Conservation (phyloP, 2,797 vertebrate genomes). For the Hippopotamyrus pictus region DNA sequence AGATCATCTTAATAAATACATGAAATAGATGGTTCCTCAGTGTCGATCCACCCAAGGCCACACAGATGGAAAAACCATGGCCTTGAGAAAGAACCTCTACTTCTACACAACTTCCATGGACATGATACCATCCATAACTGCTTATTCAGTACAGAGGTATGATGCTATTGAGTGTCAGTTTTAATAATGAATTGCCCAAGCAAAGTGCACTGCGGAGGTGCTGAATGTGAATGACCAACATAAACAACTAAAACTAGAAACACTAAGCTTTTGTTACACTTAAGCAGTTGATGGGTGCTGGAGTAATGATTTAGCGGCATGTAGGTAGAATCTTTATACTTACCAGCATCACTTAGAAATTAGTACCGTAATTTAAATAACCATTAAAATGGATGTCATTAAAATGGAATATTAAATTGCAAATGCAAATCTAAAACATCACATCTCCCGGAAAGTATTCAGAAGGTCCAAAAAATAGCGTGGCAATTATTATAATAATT, state of each 20-base stretch:
- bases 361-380: not conserved
- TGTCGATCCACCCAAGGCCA: not conserved
- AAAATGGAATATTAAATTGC: not conserved
- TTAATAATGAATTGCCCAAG: not conserved
- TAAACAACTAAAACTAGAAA: not conserved
- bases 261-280: not conserved
- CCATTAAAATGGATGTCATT: not conserved
- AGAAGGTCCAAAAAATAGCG: not conserved
- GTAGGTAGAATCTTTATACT: not conserved
- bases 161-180: not conserved
- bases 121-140: not conserved
- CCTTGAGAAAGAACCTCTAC: not conserved
- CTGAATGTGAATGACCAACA: not conserved
- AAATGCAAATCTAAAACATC: not conserved
- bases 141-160: not conserved
- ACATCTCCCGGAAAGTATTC: not conserved
- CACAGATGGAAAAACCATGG: not conserved
- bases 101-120: not conserved
- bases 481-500: not conserved
- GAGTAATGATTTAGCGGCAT: not conserved
- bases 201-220: not conserved
- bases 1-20: not conserved
- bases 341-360: not conserved
- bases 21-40: not conserved
- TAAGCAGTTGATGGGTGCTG: not conserved